Conservation (phyloP, 1,140 invertebrate genomes). For the Cataglyphis hispanica region DNA sequence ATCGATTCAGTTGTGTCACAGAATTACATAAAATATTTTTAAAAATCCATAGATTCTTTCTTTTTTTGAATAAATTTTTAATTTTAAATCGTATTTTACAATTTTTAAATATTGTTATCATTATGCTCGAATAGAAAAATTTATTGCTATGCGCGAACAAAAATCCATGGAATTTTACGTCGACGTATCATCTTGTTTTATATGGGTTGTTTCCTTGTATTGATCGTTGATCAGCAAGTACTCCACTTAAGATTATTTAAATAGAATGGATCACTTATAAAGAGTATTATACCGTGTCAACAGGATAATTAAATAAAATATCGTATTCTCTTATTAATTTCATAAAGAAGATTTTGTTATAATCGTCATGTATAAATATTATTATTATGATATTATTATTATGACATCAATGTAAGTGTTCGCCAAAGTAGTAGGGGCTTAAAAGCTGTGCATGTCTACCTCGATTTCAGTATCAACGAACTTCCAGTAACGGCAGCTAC, state of each 20-base stretch:
- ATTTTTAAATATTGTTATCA: neutral
- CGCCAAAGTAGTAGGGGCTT: neutral
- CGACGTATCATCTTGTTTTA: slow-evolving; percentile 6
- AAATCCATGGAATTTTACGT: slow-evolving; percentile 11
- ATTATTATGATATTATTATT: neutral
- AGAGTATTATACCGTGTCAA: neutral
- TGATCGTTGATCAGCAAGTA: slow-evolving; percentile 19
- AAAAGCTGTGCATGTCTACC: slow-evolving; percentile 12
- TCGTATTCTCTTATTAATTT: neutral
- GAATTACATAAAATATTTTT: neutral
- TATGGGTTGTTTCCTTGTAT: neutral
- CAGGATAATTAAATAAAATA: neutral
- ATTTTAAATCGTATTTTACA: neutral
- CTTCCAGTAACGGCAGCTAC: slow-evolving; percentile 73
- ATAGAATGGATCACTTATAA: neutral
- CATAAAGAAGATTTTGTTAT: neutral
- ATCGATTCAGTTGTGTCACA: neutral
- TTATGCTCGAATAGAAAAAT: neutral
- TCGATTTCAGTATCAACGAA: slow-evolving; percentile 72
- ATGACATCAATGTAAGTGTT: neutral
- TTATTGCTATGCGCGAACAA: neutral
- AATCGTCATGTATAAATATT: neutral
- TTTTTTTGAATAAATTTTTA: neutral
- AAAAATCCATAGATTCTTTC: neutral
- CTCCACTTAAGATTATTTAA: neutral